A percentile compares a stretch with the other conserved stretches of the same genome.
These are phyloP conservation scores for Camponotus floridanus DNA, from an alignment of 1,140 invertebrate genomes.

Conservation along the genomic window DNA sequence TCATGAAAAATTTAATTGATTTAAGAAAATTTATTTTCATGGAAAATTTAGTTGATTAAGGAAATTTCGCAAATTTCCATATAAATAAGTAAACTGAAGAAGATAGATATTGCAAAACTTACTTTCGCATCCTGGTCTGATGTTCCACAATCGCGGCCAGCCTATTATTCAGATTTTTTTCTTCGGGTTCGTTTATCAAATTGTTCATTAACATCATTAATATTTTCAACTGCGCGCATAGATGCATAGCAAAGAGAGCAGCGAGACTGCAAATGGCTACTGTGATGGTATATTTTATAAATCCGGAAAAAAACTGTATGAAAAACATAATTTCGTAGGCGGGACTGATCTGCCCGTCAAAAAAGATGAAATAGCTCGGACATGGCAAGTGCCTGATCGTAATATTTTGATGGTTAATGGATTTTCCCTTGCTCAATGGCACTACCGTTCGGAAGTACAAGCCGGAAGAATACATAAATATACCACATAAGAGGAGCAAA, in stretches of 20 bases:
- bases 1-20: background rate
- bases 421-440: slow-evolving; percentile 41
- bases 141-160: slow-evolving; percentile 69
- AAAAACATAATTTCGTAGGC: slow-evolving; percentile 70
- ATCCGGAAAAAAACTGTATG: slow-evolving; percentile 69
- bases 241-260: slow-evolving; percentile 75
- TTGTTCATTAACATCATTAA: slow-evolving; percentile 64
- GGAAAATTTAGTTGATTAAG: background rate
- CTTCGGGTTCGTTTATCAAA: slow-evolving; percentile 15
- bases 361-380: slow-evolving; percentile 67
- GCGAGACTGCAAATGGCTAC: slow-evolving; percentile 69
- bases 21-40: background rate
- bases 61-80: background rate
- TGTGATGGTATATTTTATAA: slow-evolving; percentile 68
- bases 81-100: background rate
- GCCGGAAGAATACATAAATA: slow-evolving; percentile 53
- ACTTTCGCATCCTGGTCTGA: slow-evolving; percentile 65
- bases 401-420: slow-evolving; percentile 31
- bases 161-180: slow-evolving; percentile 34
- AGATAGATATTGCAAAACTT: background rate
- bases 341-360: slow-evolving; percentile 68
- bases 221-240: slow-evolving; percentile 76
- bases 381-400: slow-evolving; percentile 63
- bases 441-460: slow-evolving; percentile 43
- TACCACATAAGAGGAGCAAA: slow-evolving; percentile 29